Evolutionary conservation across 2,888 invertebrate genomes (phyloP).

Genomic region (Periphyllus acericola): DNA sequence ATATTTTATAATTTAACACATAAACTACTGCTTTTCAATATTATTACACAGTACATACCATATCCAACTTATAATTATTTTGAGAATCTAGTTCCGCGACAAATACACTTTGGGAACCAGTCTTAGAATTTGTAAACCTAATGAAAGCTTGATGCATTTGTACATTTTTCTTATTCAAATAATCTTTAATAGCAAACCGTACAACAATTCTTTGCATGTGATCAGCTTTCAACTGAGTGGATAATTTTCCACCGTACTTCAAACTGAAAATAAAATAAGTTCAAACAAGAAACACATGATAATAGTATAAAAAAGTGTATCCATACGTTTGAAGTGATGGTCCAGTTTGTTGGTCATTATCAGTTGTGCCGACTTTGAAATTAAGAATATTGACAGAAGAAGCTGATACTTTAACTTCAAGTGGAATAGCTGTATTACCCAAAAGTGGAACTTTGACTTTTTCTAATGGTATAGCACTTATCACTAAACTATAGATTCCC

Average conservation of each 20-base stretch:
- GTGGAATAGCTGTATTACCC: conserved; percentile 71
- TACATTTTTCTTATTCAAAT: conserved; percentile 75
- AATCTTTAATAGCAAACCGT: conserved; percentile 82
- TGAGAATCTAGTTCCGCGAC: conserved; percentile 89
- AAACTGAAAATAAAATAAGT: conserved; percentile 70
- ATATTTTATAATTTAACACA: background rate
- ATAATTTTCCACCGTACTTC: conserved; percentile 77
- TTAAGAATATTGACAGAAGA: conserved; percentile 79
- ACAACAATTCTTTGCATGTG: conserved; percentile 87
- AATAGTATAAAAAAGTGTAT: background rate
- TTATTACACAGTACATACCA: conserved; percentile 73
- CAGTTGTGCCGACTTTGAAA: conserved; percentile 87
- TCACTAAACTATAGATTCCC: conserved; percentile 84
- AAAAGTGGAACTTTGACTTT: conserved; percentile 70
- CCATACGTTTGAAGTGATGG: conserved; percentile 40
- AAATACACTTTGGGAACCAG: conserved; percentile 88
- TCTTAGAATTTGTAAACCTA: conserved; percentile 75
- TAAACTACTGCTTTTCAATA: background rate
- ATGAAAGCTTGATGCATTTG: conserved; percentile 89
- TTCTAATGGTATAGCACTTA: conserved; percentile 77
- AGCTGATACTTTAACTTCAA: conserved; percentile 72
- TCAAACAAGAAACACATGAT: conserved; percentile 32
- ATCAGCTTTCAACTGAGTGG: conserved; percentile 81
- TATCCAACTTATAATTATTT: conserved; percentile 84
- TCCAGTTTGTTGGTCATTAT: conserved; percentile 79